phyloP scores from a whole-genome alignment of 2,797 vertebrate species.

The Balearica regulorum region DNA sequence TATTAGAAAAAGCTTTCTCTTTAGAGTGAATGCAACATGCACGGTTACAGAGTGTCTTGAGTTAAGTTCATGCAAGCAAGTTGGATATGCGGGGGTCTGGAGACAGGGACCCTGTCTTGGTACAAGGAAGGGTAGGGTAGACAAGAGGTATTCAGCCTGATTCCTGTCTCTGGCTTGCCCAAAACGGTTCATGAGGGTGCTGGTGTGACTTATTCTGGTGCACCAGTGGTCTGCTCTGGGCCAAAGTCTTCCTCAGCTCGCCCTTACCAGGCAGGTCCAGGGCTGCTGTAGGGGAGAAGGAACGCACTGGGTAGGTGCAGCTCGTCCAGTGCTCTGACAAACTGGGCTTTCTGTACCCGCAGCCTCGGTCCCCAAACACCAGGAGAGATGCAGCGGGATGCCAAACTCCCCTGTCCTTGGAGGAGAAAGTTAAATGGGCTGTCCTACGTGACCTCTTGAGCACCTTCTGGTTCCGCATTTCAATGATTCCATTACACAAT shows the following conservation, averaged over 20 bases:
- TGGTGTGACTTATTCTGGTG: neutral
- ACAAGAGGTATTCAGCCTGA: neutral
- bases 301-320: neutral
- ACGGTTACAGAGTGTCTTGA: neutral
- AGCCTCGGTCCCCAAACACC: accelerated
- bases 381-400: accelerated
- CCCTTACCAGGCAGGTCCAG: accelerated
- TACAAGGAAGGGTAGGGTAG: neutral
- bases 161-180: neutral
- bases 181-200: neutral
- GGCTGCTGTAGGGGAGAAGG: neutral
- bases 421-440: neutral
- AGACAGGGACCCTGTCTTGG: accelerated
- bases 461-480: neutral
- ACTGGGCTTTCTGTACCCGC: neutral
- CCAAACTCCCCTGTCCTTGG: neutral
- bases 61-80: neutral
- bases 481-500: neutral
- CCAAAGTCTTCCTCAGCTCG: neutral
- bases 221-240: neutral
- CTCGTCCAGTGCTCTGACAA: accelerated
- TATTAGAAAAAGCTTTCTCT: neutral
- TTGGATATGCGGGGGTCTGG: neutral
- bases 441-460: neutral
- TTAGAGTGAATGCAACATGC: neutral